phyloP scores from a whole-genome alignment of 2,888 invertebrate species.

The Nemotelus nigrinus region DNA sequence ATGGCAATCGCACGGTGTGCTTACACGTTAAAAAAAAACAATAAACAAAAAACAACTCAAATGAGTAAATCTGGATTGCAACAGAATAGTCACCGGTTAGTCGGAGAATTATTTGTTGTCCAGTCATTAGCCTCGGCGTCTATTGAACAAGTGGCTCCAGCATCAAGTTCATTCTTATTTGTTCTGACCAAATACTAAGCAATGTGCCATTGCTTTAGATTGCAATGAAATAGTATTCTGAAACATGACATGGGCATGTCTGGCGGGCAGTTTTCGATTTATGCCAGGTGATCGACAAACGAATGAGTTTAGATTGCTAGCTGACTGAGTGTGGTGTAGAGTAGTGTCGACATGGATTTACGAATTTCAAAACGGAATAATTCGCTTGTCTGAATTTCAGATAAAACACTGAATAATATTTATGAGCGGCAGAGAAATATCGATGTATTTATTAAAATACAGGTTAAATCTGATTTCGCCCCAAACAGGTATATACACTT shows the following conservation, averaged over 20 bases:
- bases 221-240: conserved; percentile 20
- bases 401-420: too few relatives aligned
- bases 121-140: conserved; percentile 6
- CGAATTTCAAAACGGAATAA: too few relatives aligned
- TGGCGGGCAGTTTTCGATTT: not conserved
- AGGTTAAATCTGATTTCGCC: too few relatives aligned
- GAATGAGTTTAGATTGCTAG: too few relatives aligned
- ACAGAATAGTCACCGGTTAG: not conserved
- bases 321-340: too few relatives aligned
- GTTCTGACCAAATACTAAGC: not conserved
- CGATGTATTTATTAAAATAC: too few relatives aligned
- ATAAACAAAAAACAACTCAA: not conserved
- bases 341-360: too few relatives aligned
- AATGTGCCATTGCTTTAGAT: conserved; percentile 4
- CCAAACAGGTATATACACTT: too few relatives aligned
- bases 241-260: conserved; percentile 18
- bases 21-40: not conserved
- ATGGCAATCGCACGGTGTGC: not conserved
- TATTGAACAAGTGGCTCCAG: conserved; percentile 9
- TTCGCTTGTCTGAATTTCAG: too few relatives aligned
- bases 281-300: conserved; percentile 14
- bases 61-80: not conserved
- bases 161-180: conserved; percentile 21
- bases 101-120: conserved; percentile 8
- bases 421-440: too few relatives aligned